Percentiles rank a stretch among this genome's conserved stretches.
Evolutionary conservation across 1,140 invertebrate species (phyloP).

Genomic region (Brachionus plicatilis): DNA sequence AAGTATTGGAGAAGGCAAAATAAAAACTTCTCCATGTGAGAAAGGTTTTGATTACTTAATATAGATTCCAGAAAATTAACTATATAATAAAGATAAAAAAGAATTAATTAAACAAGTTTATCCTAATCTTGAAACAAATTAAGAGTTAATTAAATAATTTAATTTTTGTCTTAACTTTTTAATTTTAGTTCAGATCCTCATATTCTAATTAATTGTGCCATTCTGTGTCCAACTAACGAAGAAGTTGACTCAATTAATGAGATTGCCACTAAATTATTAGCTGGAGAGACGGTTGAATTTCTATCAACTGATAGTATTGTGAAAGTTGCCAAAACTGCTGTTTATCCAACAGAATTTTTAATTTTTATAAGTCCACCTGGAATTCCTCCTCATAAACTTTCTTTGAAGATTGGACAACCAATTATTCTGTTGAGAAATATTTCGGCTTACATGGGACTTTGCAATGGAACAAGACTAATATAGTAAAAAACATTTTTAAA

Average conservation of each 20-base stretch:
- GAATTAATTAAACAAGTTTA: not conserved
- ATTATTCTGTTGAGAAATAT: slow-evolving; percentile 55
- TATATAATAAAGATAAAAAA: not conserved
- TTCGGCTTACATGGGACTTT: slow-evolving; percentile 45
- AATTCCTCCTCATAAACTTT: slow-evolving; percentile 51
- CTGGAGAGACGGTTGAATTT: not conserved
- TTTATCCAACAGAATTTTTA: slow-evolving; percentile 51
- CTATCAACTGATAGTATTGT: slow-evolving; percentile 42
- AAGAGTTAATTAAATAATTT: too few species aligned
- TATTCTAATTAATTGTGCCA: too few species aligned
- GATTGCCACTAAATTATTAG: not conserved
- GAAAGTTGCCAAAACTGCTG: slow-evolving; percentile 42
- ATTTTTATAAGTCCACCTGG: slow-evolving; percentile 48
- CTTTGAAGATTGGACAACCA: slow-evolving; percentile 48
- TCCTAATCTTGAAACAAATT: not conserved
- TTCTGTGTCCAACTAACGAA: not conserved
- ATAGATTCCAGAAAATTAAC: not conserved
- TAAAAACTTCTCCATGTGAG: not conserved
- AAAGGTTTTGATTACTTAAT: not conserved
- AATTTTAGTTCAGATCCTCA: too few species aligned
- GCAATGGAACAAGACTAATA: slow-evolving; percentile 54
- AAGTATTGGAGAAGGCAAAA: slow-evolving; percentile 43
- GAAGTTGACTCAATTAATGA: not conserved
- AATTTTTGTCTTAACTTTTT: too few species aligned
- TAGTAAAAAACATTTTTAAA: slow-evolving; percentile 43